Evolutionary conservation across 2,888 invertebrate species (phyloP).

Genomic region (Alitta virens): DNA sequence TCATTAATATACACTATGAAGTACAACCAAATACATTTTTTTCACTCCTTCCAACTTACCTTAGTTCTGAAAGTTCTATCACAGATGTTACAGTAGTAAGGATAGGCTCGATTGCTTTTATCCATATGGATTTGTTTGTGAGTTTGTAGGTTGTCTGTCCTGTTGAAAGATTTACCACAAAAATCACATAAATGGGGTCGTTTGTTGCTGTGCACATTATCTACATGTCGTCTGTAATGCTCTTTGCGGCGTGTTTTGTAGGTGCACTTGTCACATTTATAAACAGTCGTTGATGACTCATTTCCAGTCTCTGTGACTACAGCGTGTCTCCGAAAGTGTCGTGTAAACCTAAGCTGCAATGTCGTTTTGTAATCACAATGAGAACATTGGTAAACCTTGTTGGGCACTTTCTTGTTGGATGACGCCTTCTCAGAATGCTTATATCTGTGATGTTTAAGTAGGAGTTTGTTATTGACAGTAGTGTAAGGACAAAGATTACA

Average conservation of each 20-base stretch:
- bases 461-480: constrained; percentile 41
- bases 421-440: constrained; percentile 35
- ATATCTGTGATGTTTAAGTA: constrained; percentile 40
- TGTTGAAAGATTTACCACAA: constrained; percentile 62
- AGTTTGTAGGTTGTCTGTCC: constrained; percentile 60
- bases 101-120: constrained; percentile 31
- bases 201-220: constrained; percentile 60
- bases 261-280: constrained; percentile 50
- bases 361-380: constrained; percentile 45
- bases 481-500: constrained; percentile 49
- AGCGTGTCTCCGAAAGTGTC: constrained; percentile 41
- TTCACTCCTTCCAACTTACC: constrained; percentile 34
- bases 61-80: constrained; percentile 52
- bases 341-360: constrained; percentile 34
- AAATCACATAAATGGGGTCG: constrained; percentile 62
- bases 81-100: constrained; percentile 48
- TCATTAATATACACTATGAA: too few relatives aligned
- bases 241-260: constrained; percentile 55
- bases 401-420: neutral
- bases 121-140: constrained; percentile 43
- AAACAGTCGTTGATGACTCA: constrained; percentile 28
- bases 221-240: constrained; percentile 54
- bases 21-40: too few relatives aligned
- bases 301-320: constrained; percentile 13
- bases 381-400: constrained; percentile 31